Evolutionary conservation across 2,797 vertebrate genomes (phyloP), one percentile per base, ranked within the genome.

Genomic region (Tokudaia tokunoshimensis): DNA sequence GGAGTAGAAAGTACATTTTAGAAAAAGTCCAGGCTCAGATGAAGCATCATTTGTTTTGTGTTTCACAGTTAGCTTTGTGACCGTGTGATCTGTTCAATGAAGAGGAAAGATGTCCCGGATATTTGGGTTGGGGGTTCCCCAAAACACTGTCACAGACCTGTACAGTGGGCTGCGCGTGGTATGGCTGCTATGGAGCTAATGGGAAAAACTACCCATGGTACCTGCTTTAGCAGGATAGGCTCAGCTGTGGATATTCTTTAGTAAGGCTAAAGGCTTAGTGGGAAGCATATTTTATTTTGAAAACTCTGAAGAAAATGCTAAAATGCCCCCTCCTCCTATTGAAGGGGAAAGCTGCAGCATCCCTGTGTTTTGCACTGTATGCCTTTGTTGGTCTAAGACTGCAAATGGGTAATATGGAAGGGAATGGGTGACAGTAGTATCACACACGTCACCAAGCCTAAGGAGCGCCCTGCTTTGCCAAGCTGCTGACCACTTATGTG

Each of bases 1-100:
- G 85, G 44, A 82, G 10, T 63, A 75, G 17, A 76, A 95, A 70
- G 72, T 6, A 80, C 17, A 47, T 12, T 89, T 85, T 50, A 92
- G 84, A 92, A 83, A 61, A 79, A 94, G 82, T 55, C 74, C 75
- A 65, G 79, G 82, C 44, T 63, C 85, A 94, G 94, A 92, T 92
- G 85, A 94, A 85, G 29, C n/a, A 11, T 22, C 26, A 29, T 70
- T 34, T 78, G 55, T 83, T 86, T 26, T 79, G 67, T 70, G 31
- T 75, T 87, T 76, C n/a, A 19, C 29, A 65, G 67, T 72, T 59
- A 29, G n/a, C 22, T 57, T 76, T 9, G 2, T 37, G 65, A 59
- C 57, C 57, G 9, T 11, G 17, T 17, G 47, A 67, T 63, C 41
- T 74, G 1, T 37, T 59, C 52, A 47, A 1, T 55, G 55, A 37